phyloP scores from a whole-genome alignment of 2,888 invertebrate species.

The Spodoptera exigua region DNA sequence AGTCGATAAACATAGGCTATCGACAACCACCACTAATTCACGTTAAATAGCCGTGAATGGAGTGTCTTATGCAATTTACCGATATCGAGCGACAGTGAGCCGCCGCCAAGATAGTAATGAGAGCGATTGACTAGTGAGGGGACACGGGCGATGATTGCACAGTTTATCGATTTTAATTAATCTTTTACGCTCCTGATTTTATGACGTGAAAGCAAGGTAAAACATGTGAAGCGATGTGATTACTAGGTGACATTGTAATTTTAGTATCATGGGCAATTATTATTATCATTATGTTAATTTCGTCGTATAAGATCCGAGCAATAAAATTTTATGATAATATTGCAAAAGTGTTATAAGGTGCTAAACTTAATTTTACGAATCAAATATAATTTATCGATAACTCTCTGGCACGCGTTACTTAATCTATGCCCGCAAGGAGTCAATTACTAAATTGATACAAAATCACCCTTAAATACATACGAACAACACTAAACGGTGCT shows the following conservation, averaged over 20 bases:
- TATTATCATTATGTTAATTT: no score
- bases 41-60: conserved; percentile 80
- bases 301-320: no score
- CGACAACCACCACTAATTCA: conserved; percentile 74
- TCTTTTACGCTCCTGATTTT: conserved; percentile 27
- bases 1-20: conserved; percentile 68
- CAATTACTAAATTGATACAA: conserved; percentile 68
- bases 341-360: no score
- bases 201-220: conserved; percentile 44
- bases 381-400: conserved; percentile 47
- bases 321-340: no score
- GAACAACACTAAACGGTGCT: conserved; percentile 43
- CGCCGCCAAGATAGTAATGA: conserved; percentile 63
- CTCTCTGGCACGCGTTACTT: conserved; percentile 6
- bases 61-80: conserved; percentile 78
- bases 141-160: conserved; percentile 25
- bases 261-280: background rate
- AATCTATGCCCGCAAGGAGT: conserved; percentile 54
- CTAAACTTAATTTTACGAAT: no score
- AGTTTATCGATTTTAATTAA: conserved; percentile 54
- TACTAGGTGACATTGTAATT: conserved; percentile 18
- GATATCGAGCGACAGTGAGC: conserved; percentile 61
- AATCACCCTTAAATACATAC: conserved; percentile 61
- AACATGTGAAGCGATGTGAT: conserved; percentile 28
- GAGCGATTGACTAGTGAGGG: conserved; percentile 71